Conservation (phyloP, 2,113 vertebrate genomes). For the Apodemus sylvaticus region DNA sequence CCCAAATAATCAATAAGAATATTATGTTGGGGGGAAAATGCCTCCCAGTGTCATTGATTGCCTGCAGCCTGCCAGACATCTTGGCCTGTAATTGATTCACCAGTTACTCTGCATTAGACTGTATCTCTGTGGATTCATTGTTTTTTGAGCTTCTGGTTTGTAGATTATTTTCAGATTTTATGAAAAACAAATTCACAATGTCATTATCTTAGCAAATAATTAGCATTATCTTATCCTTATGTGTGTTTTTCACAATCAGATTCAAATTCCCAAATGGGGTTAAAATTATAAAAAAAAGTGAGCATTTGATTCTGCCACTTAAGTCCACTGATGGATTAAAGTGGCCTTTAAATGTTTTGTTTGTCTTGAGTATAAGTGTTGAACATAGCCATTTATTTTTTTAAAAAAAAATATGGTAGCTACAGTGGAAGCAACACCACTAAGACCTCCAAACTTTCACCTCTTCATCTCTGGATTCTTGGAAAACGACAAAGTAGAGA, state of each 20-base stretch:
- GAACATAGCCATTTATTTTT: background rate
- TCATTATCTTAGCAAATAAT: conserved; percentile 53
- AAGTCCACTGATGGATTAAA: no score
- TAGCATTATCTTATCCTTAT: no score
- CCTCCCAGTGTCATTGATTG: background rate
- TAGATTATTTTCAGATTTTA: conserved; percentile 62
- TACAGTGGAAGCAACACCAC: background rate
- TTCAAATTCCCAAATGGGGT: conserved; percentile 37
- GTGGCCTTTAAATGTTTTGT: background rate
- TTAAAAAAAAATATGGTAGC: background rate
- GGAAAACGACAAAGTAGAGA: background rate
- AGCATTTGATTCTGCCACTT: conserved; percentile 45
- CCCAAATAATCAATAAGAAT: background rate
- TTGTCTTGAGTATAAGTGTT: background rate
- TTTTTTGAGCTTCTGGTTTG: conserved; percentile 55
- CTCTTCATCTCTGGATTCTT: background rate
- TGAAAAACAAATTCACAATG: conserved; percentile 60
- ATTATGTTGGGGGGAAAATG: background rate
- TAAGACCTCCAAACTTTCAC: background rate
- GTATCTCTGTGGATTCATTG: conserved; percentile 1
- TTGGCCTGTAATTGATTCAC: background rate
- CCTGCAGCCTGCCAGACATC: fast-evolving
- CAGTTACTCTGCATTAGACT: background rate
- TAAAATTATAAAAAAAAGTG: conserved; percentile 48
- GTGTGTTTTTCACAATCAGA: conserved; percentile 3